Evolutionary conservation across 2,113 vertebrate genomes (phyloP).

Genomic region (Leptodactylus fuscus): DNA sequence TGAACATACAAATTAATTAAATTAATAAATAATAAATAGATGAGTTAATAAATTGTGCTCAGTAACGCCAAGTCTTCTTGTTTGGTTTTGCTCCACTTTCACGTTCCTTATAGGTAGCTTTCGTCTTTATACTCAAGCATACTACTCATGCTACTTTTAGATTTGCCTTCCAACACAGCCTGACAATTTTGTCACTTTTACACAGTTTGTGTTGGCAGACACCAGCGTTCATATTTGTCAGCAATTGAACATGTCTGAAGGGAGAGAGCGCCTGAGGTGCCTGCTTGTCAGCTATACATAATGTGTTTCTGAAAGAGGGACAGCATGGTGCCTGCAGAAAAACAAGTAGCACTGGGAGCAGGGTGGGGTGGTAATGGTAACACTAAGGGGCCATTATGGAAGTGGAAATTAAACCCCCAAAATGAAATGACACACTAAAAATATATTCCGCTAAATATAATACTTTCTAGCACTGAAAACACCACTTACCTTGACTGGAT

Average conservation of each 20-base stretch:
- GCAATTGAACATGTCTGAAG: neutral
- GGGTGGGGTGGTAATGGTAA: neutral
- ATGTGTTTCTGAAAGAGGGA: neutral
- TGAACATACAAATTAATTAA: no score
- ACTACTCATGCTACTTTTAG: neutral
- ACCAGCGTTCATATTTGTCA: neutral
- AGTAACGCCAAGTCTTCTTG: no score
- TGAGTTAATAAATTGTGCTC: no score
- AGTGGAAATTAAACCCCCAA: neutral
- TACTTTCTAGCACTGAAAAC: no score
- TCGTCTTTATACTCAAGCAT: neutral
- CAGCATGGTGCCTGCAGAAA: neutral
- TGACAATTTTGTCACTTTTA: neutral
- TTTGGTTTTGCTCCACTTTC: no score
- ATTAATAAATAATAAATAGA: no score
- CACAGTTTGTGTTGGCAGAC: conserved; percentile 1
- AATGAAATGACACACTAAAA: no score
- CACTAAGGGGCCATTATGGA: neutral
- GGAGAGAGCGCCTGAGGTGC: neutral
- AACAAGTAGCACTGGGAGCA: neutral
- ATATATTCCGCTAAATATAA: no score
- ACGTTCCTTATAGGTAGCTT: no score
- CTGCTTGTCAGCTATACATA: neutral
- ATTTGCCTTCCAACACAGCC: neutral
- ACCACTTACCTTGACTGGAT: conserved; percentile 95